These are phyloP conservation scores for Nomada fabriciana DNA, from an alignment of 2,888 invertebrate genomes.

Conservation along the genomic window DNA sequence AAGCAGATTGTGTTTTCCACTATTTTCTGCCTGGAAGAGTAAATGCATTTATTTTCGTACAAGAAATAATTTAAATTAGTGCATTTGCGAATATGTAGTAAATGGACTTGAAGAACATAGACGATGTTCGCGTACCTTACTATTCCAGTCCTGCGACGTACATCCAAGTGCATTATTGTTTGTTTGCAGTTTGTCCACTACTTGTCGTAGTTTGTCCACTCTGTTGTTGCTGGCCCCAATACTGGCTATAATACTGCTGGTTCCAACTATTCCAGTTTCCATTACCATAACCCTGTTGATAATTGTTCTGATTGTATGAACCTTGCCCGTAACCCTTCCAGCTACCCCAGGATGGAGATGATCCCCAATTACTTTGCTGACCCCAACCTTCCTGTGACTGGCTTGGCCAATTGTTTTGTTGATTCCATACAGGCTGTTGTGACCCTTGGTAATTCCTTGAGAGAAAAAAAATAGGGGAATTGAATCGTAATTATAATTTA, in stretches of 20 bases:
- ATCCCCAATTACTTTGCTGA: constrained; percentile 74
- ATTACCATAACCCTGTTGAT: constrained; percentile 78
- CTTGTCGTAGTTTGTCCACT: constrained; percentile 77
- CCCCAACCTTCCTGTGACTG: constrained; percentile 70
- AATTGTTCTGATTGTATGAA: constrained; percentile 61
- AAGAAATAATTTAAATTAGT: neutral
- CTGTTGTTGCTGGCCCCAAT: constrained; percentile 81
- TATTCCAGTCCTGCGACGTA: constrained; percentile 77
- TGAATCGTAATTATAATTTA: neutral
- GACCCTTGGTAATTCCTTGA: constrained; percentile 75
- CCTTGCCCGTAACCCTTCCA: constrained; percentile 80
- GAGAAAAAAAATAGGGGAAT: neutral
- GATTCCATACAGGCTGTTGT: constrained; percentile 69
- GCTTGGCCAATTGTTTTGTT: constrained; percentile 71
- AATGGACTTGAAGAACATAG: too few species aligned
- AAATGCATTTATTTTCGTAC: constrained; percentile 10
- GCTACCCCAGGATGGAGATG: constrained; percentile 74
- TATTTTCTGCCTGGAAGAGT: constrained; percentile 69
- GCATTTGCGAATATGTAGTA: neutral
- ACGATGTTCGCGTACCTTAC: constrained; percentile 73
- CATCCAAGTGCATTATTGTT: constrained; percentile 79
- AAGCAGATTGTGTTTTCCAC: constrained; percentile 67
- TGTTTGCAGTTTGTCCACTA: constrained; percentile 80
- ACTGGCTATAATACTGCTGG: constrained; percentile 83
- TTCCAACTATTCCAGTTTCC: constrained; percentile 82